Conservation (phyloP, 2,113 vertebrate species). For the Megaleporinus macrocephalus region DNA sequence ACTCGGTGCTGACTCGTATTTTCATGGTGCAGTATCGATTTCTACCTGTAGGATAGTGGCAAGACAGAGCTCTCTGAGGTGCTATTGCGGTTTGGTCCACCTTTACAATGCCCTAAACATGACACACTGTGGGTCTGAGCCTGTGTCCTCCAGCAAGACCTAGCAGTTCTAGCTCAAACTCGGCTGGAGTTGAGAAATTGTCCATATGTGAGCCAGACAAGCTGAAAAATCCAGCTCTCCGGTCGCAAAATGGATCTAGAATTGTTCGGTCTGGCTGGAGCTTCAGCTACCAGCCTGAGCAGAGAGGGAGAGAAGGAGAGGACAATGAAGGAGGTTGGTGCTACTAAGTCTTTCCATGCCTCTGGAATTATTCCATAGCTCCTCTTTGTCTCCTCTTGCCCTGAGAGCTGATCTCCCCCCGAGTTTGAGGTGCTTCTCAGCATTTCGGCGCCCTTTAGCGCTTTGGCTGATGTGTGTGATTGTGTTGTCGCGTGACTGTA, state of each 20-base stretch:
- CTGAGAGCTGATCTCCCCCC: constrained; percentile 3
- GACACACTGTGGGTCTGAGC: constrained; percentile 14
- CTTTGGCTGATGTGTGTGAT: constrained; percentile 35
- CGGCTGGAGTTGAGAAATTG: constrained; percentile 10
- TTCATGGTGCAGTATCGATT: constrained; percentile 38
- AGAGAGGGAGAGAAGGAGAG: constrained; percentile 11
- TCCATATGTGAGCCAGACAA: constrained; percentile 5
- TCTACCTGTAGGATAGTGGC: constrained; percentile 11
- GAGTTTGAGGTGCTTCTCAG: constrained; percentile 43
- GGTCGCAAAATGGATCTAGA: neutral
- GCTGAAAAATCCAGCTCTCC: neutral
- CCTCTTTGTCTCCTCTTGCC: constrained; percentile 28
- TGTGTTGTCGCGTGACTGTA: constrained; percentile 12
- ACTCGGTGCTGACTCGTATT: constrained; percentile 47
- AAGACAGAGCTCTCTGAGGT: constrained; percentile 36
- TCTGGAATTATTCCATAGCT: constrained; percentile 17
- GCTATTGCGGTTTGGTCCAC: constrained; percentile 41
- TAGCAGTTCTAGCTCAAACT: neutral
- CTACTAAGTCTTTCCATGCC: constrained; percentile 48
- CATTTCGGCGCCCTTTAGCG: constrained; percentile 41
- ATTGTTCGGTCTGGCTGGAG: neutral
- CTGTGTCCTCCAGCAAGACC: constrained; percentile 14
- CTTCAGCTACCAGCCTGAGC: constrained; percentile 14
- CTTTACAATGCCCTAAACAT: constrained; percentile 25
- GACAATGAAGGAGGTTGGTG: constrained; percentile 42